Evolutionary conservation across 23 tunicate species (phyloP).

Genomic region (Phallusia fumigata): DNA sequence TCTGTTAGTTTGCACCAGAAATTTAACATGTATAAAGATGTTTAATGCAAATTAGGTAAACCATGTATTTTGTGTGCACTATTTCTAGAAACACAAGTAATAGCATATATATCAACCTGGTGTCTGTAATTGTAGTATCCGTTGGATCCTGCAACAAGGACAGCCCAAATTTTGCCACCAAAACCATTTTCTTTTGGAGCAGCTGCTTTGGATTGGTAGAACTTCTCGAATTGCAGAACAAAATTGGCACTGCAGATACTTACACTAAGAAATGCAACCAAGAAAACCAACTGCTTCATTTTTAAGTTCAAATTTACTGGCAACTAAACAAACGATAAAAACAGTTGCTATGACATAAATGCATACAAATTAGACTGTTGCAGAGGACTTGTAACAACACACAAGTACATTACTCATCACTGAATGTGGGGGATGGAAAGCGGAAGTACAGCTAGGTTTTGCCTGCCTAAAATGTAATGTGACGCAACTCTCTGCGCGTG

Average conservation of each 20-base stretch:
- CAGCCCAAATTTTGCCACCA: slow-evolving; percentile 79
- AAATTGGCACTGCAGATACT: slow-evolving; percentile 19
- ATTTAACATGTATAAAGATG: not conserved
- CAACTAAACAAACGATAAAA: not conserved
- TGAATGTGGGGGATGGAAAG: too few species aligned
- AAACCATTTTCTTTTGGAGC: not conserved
- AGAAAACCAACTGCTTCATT: not conserved
- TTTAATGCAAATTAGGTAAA: not conserved
- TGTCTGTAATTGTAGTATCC: slow-evolving; percentile 79
- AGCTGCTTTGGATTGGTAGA: not conserved
- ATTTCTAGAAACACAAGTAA: not conserved
- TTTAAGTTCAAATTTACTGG: not conserved
- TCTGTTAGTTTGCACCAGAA: not conserved
- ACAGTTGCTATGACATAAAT: too few species aligned
- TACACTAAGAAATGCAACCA: not conserved
- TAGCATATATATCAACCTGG: slow-evolving; percentile 42
- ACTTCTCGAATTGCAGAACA: slow-evolving; percentile 45
- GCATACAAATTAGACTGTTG: too few species aligned
- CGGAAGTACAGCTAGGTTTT: too few species aligned
- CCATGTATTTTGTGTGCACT: too few species aligned
- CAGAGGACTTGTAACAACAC: too few species aligned
- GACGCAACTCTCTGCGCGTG: too few species aligned
- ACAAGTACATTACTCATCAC: too few species aligned
- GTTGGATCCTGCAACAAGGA: slow-evolving; percentile 79
- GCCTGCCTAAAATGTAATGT: too few species aligned